A percentile compares a stretch with the other conserved stretches of the same genome.
Evolutionary conservation across 2,113 vertebrate species (phyloP).

Genomic region (Myiagra hebetior): DNA sequence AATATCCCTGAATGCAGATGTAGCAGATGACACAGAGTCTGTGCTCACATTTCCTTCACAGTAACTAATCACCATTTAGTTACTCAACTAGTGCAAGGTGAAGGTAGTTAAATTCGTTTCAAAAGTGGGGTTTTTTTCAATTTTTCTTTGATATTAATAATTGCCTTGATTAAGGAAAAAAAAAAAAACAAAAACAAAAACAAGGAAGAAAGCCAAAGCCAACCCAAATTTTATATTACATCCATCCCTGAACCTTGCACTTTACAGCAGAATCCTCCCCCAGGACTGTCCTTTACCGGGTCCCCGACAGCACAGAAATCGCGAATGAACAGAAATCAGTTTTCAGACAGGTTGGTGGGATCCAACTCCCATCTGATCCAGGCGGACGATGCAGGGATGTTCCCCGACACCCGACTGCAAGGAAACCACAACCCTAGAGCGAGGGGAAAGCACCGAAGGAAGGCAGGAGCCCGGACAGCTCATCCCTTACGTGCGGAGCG

Average conservation of each 20-base stretch:
- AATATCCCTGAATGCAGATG: fast-evolving
- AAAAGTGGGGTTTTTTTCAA: not conserved
- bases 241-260: not conserved
- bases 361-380: not conserved
- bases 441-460: not conserved
- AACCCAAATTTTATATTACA: too few relatives aligned
- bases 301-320: not conserved
- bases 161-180: too few relatives aligned
- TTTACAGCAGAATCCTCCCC: not conserved
- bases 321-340: fast-evolving
- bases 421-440: not conserved
- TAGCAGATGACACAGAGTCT: fast-evolving
- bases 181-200: too few relatives aligned
- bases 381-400: not conserved
- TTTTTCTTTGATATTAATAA: not conserved
- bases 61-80: too few relatives aligned
- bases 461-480: not conserved
- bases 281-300: too few relatives aligned
- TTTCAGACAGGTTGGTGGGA: not conserved
- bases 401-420: fast-evolving
- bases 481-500: slow-evolving; percentile 27
- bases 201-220: not conserved
- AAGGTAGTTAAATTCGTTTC: not conserved
- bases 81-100: not conserved
- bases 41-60: not conserved